Evolutionary conservation across 1,140 invertebrate species (phyloP).

Genomic region (Brachionus asplanchnoidis): DNA sequence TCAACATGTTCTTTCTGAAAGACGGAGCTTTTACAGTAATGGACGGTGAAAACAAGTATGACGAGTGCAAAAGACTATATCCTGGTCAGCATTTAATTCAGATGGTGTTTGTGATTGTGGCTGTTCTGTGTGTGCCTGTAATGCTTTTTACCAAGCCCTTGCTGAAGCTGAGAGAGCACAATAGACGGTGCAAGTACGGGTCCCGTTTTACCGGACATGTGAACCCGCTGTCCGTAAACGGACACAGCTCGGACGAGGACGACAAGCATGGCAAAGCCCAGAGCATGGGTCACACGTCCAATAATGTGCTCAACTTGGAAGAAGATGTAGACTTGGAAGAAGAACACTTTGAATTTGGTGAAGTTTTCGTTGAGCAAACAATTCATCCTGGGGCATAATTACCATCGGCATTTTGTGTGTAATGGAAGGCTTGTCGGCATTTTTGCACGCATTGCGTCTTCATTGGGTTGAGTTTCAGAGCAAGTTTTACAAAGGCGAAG

Average conservation of each 20-base stretch:
- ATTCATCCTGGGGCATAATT: slow-evolving; percentile 84
- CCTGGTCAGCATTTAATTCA: slow-evolving; percentile 57
- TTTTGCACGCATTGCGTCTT: slow-evolving; percentile 91
- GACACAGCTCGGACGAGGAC: not conserved
- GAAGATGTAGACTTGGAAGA: slow-evolving; percentile 1
- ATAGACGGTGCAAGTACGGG: not conserved
- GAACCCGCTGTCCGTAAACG: slow-evolving; percentile 10
- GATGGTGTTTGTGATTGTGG: slow-evolving; percentile 67
- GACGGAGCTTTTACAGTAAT: not conserved
- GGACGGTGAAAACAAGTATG: not conserved
- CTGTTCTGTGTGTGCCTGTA: slow-evolving; percentile 77
- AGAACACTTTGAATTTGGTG: slow-evolving; percentile 73
- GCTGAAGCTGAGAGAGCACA: not conserved
- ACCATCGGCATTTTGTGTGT: slow-evolving; percentile 80
- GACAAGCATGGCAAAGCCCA: not conserved
- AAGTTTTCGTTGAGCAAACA: slow-evolving; percentile 82
- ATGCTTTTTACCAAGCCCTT: slow-evolving; percentile 84
- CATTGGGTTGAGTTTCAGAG: slow-evolving; percentile 68
- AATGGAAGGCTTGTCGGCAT: slow-evolving; percentile 96
- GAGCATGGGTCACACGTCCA: not conserved
- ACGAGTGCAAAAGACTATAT: slow-evolving; percentile 29
- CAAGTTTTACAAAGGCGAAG: slow-evolving; percentile 43
- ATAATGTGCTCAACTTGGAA: not conserved
- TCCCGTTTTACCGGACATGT: not conserved
- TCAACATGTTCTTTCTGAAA: slow-evolving; percentile 65